Conservation (phyloP, 2,888 invertebrate species). For the Lumbricus terrestris region DNA sequence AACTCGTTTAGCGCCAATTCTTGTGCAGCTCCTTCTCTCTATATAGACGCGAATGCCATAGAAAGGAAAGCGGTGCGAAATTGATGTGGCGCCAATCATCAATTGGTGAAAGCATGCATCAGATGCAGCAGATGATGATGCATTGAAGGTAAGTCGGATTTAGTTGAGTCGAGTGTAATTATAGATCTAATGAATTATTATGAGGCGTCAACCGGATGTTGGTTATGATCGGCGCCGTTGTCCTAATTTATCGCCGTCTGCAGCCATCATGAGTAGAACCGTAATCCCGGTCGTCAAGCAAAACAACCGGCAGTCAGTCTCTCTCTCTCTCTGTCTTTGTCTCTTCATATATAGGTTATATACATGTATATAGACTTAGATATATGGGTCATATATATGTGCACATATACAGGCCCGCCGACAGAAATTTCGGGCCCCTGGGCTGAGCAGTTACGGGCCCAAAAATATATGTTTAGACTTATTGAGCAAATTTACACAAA, state of each 20-base stretch:
- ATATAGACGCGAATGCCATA: not conserved
- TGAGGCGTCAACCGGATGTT: not conserved
- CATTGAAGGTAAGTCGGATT: too few species aligned
- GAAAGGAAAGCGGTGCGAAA: not conserved
- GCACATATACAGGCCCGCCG: too few species aligned
- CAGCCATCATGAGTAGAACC: not conserved
- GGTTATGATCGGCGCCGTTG: not conserved
- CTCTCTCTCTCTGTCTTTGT: constrained; percentile 11
- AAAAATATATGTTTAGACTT: too few species aligned
- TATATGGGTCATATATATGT: too few species aligned
- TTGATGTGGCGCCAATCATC: not conserved
- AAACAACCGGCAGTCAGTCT: not conserved
- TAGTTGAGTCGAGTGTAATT: not conserved
- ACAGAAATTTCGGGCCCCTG: too few species aligned
- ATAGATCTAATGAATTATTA: not conserved
- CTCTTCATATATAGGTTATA: too few species aligned
- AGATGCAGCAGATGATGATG: not conserved
- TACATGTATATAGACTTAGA: too few species aligned
- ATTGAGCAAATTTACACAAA: too few species aligned
- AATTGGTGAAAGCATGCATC: not conserved
- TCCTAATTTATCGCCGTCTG: not conserved
- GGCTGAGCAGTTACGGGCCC: too few species aligned
- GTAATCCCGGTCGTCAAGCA: not conserved
- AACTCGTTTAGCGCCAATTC: not conserved
- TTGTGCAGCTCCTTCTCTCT: not conserved